phyloP scores from a whole-genome alignment of 2,797 vertebrate genomes.

The Loriculus beryllinus region DNA sequence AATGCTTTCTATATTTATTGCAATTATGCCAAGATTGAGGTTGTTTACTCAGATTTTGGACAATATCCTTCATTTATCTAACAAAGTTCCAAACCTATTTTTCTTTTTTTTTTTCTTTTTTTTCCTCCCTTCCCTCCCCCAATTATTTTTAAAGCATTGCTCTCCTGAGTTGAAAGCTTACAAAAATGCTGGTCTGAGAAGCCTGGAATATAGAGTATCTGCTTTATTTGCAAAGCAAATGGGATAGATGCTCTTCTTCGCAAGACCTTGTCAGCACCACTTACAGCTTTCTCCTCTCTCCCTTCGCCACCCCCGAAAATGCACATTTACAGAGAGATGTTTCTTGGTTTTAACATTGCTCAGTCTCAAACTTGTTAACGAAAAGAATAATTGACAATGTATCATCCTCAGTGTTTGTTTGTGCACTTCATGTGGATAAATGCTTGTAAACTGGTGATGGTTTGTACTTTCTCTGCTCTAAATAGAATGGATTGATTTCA shows the following conservation, averaged over 20 bases:
- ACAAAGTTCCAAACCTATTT: not conserved
- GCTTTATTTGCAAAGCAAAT: not conserved
- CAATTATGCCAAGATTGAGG: not conserved
- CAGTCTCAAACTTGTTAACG: not conserved
- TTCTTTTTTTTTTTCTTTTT: fast-evolving
- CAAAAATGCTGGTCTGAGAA: not conserved
- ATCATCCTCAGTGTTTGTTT: not conserved
- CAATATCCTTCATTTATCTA: not conserved
- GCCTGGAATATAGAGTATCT: not conserved
- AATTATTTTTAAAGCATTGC: not conserved
- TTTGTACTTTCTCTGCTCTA: not conserved
- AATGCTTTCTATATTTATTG: not conserved
- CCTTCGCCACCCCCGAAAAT: not conserved
- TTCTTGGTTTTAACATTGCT: not conserved
- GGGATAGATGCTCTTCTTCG: not conserved
- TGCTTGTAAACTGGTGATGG: not conserved
- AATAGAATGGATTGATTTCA: not conserved
- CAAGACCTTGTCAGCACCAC: not conserved
- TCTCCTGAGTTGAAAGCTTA: not conserved
- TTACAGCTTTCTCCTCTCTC: not conserved
- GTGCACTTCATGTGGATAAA: not conserved
- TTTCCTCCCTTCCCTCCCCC: fast-evolving
- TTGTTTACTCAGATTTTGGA: not conserved
- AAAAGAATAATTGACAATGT: not conserved
- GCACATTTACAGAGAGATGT: fast-evolving